phyloP scores from a whole-genome alignment of 2,797 vertebrate genomes.

The Holocentrus rufus region DNA sequence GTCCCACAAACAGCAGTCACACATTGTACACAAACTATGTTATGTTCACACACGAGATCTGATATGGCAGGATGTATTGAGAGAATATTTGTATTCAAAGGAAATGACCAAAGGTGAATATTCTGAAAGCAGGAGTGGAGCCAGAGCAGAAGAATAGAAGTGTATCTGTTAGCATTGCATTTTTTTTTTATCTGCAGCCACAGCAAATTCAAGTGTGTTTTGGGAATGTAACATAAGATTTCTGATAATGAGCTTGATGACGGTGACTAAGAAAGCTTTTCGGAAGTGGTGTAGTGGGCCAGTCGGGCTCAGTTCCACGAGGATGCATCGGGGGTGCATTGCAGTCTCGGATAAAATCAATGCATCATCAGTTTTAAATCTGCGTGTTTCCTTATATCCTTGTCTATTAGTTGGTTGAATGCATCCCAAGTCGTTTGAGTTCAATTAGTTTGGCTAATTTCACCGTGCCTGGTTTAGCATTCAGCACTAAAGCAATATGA shows the following conservation, averaged over 20 bases:
- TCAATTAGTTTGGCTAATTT: too few relatives aligned
- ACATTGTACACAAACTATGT: slow-evolving; percentile 27
- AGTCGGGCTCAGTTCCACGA: slow-evolving; percentile 16
- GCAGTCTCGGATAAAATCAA: slow-evolving; percentile 27
- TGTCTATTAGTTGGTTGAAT: too few relatives aligned
- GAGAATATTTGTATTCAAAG: slow-evolving; percentile 39
- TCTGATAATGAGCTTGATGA: slow-evolving; percentile 27
- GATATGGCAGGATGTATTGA: slow-evolving; percentile 45
- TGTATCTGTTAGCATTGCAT: slow-evolving; percentile 41
- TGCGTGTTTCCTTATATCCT: too few relatives aligned
- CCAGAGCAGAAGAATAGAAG: slow-evolving; percentile 38
- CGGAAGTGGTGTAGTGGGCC: slow-evolving; percentile 12
- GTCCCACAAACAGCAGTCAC: slow-evolving; percentile 38
- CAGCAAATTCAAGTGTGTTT: slow-evolving; percentile 54
- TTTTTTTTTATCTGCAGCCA: slow-evolving; percentile 32
- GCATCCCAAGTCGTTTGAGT: too few relatives aligned
- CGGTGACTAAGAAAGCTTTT: neutral
- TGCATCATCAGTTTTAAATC: neutral
- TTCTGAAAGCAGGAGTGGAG: slow-evolving; percentile 13
- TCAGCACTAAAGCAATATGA: too few relatives aligned
- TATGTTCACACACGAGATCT: slow-evolving; percentile 42
- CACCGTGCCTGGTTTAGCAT: too few relatives aligned
- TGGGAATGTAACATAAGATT: slow-evolving; percentile 23
- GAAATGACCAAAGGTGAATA: slow-evolving; percentile 29
- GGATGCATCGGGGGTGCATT: neutral